Conservation (phyloP, 2,113 vertebrate species). For the Bufo gargarizans region DNA sequence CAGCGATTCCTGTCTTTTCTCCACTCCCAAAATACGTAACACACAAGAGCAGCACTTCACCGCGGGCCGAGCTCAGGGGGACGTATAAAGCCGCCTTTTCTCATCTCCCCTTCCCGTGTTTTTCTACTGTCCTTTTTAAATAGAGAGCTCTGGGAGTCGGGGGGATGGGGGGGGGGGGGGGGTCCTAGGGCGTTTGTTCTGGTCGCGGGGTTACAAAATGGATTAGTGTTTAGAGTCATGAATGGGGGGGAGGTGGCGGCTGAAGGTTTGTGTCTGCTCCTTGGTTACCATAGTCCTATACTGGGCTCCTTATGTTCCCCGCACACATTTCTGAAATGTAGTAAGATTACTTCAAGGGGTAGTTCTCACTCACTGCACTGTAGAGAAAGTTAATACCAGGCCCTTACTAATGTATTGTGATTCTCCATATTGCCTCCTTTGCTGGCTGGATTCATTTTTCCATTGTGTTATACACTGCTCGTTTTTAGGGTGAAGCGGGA, state of each 20-base stretch:
- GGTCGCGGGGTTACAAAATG: slow-evolving; percentile 61
- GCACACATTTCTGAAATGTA: neutral
- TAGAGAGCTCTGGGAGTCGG: slow-evolving; percentile 60
- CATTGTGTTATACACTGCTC: too few species aligned
- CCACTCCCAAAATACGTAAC: slow-evolving; percentile 49
- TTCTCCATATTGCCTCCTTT: too few species aligned
- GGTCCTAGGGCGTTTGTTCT: slow-evolving; percentile 62
- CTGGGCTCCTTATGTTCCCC: neutral
- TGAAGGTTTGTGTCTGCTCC: slow-evolving; percentile 44
- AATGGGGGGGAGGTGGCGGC: slow-evolving; percentile 62
- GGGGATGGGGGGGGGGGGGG: slow-evolving; percentile 55
- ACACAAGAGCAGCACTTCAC: slow-evolving; percentile 24
- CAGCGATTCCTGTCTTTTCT: slow-evolving; percentile 56
- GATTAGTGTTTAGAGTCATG: slow-evolving; percentile 70
- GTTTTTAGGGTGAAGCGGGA: too few species aligned
- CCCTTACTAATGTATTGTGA: too few species aligned
- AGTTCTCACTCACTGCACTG: neutral
- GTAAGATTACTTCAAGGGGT: neutral
- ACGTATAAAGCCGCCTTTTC: slow-evolving; percentile 52
- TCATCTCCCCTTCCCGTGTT: neutral
- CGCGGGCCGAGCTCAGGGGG: slow-evolving; percentile 27
- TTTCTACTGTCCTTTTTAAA: slow-evolving; percentile 49
- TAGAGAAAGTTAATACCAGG: too few species aligned
- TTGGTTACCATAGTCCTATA: slow-evolving; percentile 60
- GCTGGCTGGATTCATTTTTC: too few species aligned